Evolutionary conservation across 1,140 invertebrate genomes (phyloP).

Genomic region (Macrobrachium rosenbergii): DNA sequence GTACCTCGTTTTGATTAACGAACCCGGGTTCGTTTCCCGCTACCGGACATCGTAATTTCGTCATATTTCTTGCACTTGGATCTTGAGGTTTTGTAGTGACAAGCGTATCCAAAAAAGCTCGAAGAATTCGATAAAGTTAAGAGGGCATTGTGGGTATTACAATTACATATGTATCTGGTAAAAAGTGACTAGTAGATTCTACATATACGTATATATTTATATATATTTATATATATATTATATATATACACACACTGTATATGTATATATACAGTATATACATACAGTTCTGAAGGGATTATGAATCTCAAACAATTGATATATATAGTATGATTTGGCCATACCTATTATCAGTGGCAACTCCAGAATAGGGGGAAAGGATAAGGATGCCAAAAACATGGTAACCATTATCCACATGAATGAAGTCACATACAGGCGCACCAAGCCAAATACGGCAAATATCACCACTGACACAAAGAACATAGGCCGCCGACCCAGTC

Average conservation of each 20-base stretch:
- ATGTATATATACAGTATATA: too few species aligned
- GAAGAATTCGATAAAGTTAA: too few species aligned
- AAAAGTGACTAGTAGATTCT: too few species aligned
- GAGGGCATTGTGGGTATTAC: neutral
- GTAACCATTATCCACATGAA: conserved; percentile 38
- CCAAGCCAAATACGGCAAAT: conserved; percentile 52
- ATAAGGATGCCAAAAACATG: conserved; percentile 45
- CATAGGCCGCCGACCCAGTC: conserved; percentile 31
- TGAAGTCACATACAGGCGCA: conserved; percentile 38
- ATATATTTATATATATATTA: conserved; percentile 38
- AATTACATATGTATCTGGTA: too few species aligned
- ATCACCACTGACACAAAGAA: conserved; percentile 35
- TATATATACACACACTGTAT: conserved; percentile 17
- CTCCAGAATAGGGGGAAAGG: conserved; percentile 56
- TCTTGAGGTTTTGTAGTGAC: too few species aligned
- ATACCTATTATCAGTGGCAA: conserved; percentile 50
- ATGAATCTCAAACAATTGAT: too few species aligned
- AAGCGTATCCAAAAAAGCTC: too few species aligned
- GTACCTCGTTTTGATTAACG: too few species aligned
- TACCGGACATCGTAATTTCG: too few species aligned
- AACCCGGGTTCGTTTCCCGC: too few species aligned
- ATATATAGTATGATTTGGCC: neutral
- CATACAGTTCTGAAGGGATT: too few species aligned
- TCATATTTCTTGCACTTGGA: too few species aligned
- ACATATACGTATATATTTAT: conserved; percentile 22